phyloP scores from a whole-genome alignment of 2,888 invertebrate genomes.

The Apotomis turbidana region DNA sequence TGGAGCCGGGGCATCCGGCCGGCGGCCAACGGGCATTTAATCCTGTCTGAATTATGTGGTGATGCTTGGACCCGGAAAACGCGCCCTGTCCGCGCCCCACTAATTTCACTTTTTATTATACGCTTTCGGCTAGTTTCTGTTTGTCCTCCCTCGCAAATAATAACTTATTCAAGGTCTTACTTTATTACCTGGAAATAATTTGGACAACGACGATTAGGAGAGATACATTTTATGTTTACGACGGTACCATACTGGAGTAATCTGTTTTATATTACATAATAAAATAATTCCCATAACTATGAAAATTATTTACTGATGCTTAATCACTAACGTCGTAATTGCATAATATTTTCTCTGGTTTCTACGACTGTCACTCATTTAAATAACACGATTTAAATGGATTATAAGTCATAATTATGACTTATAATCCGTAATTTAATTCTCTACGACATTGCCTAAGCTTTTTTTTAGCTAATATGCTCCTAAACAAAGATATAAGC shows the following conservation, averaged over 20 bases:
- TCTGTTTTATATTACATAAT: slow-evolving; percentile 6
- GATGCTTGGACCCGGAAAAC: slow-evolving; percentile 76
- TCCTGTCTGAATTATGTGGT: slow-evolving; percentile 80
- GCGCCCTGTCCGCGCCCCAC: slow-evolving; percentile 67
- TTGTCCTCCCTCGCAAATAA: slow-evolving; percentile 28
- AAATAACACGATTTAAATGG: no score
- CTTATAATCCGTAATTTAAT: no score
- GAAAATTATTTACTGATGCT: neutral
- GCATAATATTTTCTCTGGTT: neutral
- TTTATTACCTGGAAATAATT: slow-evolving; percentile 28
- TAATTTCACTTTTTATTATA: slow-evolving; percentile 73
- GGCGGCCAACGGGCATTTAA: slow-evolving; percentile 79
- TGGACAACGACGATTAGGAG: slow-evolving; percentile 5
- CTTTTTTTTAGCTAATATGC: no score
- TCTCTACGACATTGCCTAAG: no score
- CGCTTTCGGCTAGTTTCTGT: slow-evolving; percentile 53
- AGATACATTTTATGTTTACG: slow-evolving; percentile 7
- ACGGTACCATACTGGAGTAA: neutral
- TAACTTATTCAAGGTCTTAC: slow-evolving; percentile 23
- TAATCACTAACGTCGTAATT: neutral
- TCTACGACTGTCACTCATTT: no score
- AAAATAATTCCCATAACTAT: slow-evolving; percentile 1
- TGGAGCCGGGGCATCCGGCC: slow-evolving; percentile 72
- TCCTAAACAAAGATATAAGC: no score
- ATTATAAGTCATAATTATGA: no score